phyloP scores from a whole-genome alignment of 2,797 vertebrate species.

The Cygnus olor region DNA sequence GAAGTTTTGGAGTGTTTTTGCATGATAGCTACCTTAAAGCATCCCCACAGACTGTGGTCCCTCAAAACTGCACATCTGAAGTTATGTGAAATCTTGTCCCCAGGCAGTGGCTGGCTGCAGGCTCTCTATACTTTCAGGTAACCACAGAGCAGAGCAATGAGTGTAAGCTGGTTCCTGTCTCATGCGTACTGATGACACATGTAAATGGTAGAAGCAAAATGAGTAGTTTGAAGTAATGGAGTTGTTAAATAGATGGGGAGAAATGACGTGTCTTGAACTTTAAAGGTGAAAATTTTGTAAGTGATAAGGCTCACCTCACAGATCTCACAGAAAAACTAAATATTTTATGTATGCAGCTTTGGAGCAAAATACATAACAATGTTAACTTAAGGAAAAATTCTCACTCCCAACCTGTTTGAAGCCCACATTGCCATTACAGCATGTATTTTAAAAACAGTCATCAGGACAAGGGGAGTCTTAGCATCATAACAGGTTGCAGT shows the following conservation, averaged over 20 bases:
- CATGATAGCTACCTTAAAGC: background rate
- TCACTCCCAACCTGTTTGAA: background rate
- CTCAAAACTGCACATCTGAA: background rate
- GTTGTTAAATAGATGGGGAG: background rate
- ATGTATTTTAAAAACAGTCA: background rate
- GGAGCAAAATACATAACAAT: fast-evolving
- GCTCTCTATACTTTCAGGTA: background rate
- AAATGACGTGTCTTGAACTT: background rate
- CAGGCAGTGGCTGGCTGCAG: background rate
- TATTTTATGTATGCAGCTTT: background rate
- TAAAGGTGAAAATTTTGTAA: background rate
- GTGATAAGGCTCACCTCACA: background rate
- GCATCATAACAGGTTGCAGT: background rate
- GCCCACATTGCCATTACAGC: background rate
- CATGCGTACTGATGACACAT: background rate
- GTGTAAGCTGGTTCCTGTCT: background rate
- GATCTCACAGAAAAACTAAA: background rate
- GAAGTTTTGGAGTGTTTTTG: background rate
- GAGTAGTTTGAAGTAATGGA: background rate
- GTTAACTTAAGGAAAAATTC: background rate
- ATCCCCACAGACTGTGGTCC: background rate
- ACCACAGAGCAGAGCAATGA: background rate
- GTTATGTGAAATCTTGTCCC: background rate
- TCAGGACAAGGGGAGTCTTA: background rate
- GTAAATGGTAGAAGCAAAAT: background rate